Base-by-base conservation (phyloP, 2,113 vertebrate genomes). In the Chunga burmeisteri region DNA sequence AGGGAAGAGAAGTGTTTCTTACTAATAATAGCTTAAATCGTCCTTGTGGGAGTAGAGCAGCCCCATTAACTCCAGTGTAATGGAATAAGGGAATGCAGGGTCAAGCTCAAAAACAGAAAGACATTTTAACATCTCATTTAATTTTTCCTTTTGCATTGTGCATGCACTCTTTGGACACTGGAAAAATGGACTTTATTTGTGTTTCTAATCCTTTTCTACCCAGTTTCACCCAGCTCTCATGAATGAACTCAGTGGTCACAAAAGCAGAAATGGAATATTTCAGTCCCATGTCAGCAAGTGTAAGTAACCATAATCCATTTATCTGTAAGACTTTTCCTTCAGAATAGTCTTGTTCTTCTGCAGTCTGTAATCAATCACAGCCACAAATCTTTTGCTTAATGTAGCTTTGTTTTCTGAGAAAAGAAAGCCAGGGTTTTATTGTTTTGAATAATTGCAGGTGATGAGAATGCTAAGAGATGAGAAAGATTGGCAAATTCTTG, bases 311-410 rank as follows among this genome's bases (percentile, higher is more conserved):
- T 87, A 95, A 94, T 95, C 83, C 29, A 6, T 94, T 91, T 94
- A 93, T 96, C 94, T 95, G 14, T 85, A 87, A 93, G 79, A 73
- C 27, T 94, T 95, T 94, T 96, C 40, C n/a, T 95, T 91, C 53
- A 78, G 62, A 85, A 79, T 92, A 84, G 90, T 81, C 63, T 92
- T 47, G 20, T 70, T 95, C 84, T 90, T 94, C 70, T 71, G 32
- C 52, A 90, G 71, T 73, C 85, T 88, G 53, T 73, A 91, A 93
- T 74, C 58, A 95, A 93, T 93, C 87, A 87, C 62, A 85, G 56
- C 27, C 62, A 85, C 78, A 77, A 88, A 80, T 82, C 30, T 90
- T 82, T 65, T 77, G 44, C 22, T 72, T 84, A 81, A 58, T 30
- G 47, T 26, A 68, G 15, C 9, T 25, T 72, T 52, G 61, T 49